phyloP scores from a whole-genome alignment of 2,113 vertebrate genomes.

The Dunckerocampus dactyliophorus region DNA sequence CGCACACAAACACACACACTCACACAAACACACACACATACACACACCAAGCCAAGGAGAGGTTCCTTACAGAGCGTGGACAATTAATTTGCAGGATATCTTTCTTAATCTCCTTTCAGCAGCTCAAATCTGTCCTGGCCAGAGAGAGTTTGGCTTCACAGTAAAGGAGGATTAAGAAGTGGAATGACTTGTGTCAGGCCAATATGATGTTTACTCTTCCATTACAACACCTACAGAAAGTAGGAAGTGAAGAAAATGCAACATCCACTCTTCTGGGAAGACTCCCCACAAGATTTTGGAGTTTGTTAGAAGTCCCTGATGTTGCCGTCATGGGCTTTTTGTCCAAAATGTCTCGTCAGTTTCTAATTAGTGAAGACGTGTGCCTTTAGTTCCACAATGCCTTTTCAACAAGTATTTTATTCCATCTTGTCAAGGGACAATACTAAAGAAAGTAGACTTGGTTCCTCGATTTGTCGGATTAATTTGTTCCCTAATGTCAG shows the following conservation, averaged over 20 bases:
- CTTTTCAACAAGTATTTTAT: too few relatives aligned
- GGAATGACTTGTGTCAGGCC: not conserved
- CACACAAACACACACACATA: constrained; percentile 2
- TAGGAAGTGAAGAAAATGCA: not conserved
- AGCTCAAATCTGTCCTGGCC: not conserved
- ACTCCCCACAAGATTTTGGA: too few relatives aligned
- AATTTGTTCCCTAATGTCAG: too few relatives aligned
- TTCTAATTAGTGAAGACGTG: too few relatives aligned
- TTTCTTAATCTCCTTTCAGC: constrained; percentile 6
- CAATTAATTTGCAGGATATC: constrained; percentile 9
- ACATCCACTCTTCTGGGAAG: not conserved
- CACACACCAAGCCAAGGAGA: not conserved
- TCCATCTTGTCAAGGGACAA: too few relatives aligned
- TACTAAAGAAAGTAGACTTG: too few relatives aligned
- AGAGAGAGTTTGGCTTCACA: not conserved
- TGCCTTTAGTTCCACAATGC: too few relatives aligned
- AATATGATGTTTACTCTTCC: not conserved
- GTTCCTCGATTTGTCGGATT: too few relatives aligned
- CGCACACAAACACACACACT: not conserved
- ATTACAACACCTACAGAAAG: not conserved
- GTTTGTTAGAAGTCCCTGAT: too few relatives aligned
- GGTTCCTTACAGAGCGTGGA: not conserved
- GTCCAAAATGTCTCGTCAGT: too few relatives aligned
- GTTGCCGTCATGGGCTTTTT: too few relatives aligned
- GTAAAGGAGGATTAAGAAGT: constrained; percentile 1